phyloP scores from a whole-genome alignment of 2,797 vertebrate genomes.

The Microctenopoma lineatum region DNA sequence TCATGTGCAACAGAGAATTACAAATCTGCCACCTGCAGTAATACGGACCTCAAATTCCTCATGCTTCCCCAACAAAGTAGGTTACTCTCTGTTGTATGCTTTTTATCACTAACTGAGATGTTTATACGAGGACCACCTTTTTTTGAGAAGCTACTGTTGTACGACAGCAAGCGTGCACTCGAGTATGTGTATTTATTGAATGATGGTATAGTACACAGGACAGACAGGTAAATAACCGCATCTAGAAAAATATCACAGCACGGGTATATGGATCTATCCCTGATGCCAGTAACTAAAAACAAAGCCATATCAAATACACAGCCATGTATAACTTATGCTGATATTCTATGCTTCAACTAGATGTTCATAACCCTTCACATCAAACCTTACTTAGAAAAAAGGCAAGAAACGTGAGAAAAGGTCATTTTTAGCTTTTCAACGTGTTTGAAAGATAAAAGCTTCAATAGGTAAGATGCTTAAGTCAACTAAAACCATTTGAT shows the following conservation, averaged over 20 bases:
- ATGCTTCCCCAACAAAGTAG: constrained; percentile 45
- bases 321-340: neutral
- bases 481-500: constrained; percentile 1
- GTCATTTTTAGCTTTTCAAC: neutral
- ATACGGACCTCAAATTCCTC: constrained; percentile 50
- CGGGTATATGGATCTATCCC: neutral
- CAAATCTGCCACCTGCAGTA: constrained; percentile 66
- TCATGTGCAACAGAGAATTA: constrained; percentile 64
- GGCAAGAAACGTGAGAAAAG: constrained; percentile 5
- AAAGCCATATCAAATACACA: neutral
- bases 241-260: constrained; percentile 9
- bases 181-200: constrained; percentile 29
- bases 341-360: neutral
- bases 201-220: neutral
- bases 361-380: constrained; percentile 2
- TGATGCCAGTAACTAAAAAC: neutral
- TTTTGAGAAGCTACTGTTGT: constrained; percentile 16
- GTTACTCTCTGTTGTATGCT: constrained; percentile 32
- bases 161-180: constrained; percentile 30
- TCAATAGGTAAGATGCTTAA: constrained; percentile 6
- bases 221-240: constrained; percentile 9
- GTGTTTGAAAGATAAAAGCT: constrained; percentile 14
- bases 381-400: neutral
- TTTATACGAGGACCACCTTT: constrained; percentile 19
- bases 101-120: constrained; percentile 41